Conservation (phyloP, 2,797 vertebrate species). For the Acrossocheilus wenchowensis region DNA sequence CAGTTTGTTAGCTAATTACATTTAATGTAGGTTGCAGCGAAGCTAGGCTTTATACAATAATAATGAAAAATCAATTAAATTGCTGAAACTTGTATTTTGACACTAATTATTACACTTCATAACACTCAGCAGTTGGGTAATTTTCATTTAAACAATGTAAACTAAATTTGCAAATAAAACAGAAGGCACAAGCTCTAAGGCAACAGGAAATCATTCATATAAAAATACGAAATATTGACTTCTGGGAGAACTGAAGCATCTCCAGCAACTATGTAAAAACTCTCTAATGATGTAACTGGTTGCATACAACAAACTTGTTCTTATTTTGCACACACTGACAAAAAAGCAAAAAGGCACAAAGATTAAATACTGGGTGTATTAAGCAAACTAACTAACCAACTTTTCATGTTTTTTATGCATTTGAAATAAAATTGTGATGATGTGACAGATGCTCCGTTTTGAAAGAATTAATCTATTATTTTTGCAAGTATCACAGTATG, state of each 20-base stretch:
- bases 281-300: not conserved
- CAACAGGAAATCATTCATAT: not conserved
- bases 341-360: not conserved
- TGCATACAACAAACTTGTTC: not conserved
- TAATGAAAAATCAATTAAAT: not conserved
- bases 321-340: not conserved
- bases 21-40: not conserved
- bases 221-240: not conserved
- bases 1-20: constrained; percentile 9
- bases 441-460: constrained; percentile 1
- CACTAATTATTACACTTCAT: constrained; percentile 14
- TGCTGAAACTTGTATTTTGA: constrained; percentile 18
- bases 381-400: not conserved
- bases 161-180: not conserved
- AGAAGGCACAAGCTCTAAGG: not conserved
- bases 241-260: not conserved
- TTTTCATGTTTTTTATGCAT: constrained; percentile 1
- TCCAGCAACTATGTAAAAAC: not conserved
- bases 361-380: not conserved
- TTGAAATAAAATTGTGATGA: constrained; percentile 3
- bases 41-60: constrained; percentile 1
- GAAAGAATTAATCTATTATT: constrained; percentile 2
- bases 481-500: constrained; percentile 34
- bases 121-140: not conserved
- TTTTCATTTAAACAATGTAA: constrained; percentile 9